Base-by-base conservation (phyloP, 1,140 invertebrate species). In the Drosophila nikananu region DNA sequence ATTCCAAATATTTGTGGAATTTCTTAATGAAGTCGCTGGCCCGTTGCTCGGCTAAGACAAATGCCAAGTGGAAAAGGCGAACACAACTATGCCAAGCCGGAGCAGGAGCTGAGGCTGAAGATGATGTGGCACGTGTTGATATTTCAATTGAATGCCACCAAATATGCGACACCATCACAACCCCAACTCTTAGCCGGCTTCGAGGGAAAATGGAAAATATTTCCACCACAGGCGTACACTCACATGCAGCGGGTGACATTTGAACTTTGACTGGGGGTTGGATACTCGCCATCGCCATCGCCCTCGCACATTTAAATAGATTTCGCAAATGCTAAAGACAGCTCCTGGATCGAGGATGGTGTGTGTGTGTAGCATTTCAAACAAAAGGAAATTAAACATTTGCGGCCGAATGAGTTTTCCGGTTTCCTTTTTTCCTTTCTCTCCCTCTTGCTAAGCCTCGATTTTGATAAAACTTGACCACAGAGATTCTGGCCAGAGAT, bases 301-400 rank as follows among this genome's bases (percentile, higher is more conserved):
- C 30, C 23, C 58, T 49, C 30, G 39, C 42, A 37, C 59, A 67
- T 73, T 74, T 74, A 74, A 76, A 87, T 83, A 80, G 62, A 79
- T 82, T 81, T 71, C 21, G 59, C 65, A 78, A 82, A 71, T 87
- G 84, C 65, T 80, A 79, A 89, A 89, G 84, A 89, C 84, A 87
- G 84, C 49, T 68, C 35, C 70, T 64, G 59, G 68, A 57, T 66
- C 64, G 39, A 52, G 54, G 46, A 27, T 58, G 23, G 25, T 51
- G 48, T 51, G 60, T 72, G 52, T 64, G 60, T 68, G 54, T 64
- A 74, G 77, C 68, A 49, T 83, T 77, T 87, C 83, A 74, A 86
- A 80, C 76, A 80, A 90, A 86, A 76, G 86, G 86, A 89, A 89
- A 89, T 89, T 90, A 89, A 89, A 89, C 75, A 78, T 82, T 86